A percentile compares a stretch with the other conserved stretches of the same genome.
phyloP scores from a whole-genome alignment of 2,113 vertebrate species.

The Corydoras sp. region DNA sequence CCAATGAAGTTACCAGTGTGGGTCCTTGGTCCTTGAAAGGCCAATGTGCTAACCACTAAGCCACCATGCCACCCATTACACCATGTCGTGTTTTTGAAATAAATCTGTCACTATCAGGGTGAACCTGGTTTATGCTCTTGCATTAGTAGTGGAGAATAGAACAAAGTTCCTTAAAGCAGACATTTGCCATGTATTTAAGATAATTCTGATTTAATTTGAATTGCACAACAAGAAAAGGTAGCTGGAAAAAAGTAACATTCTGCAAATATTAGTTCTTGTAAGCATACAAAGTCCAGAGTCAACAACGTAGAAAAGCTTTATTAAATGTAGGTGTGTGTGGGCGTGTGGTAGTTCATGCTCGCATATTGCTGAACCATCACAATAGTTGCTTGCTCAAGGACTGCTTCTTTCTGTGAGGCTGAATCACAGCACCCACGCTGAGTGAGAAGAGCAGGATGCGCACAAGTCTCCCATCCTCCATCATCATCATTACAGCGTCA shows the following conservation, averaged over 20 bases:
- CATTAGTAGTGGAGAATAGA: too few species aligned
- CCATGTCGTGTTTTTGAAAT: too few species aligned
- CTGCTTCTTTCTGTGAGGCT: slow-evolving; percentile 56
- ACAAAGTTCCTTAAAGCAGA: too few species aligned
- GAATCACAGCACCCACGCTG: slow-evolving; percentile 63
- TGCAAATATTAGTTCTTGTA: slow-evolving; percentile 13
- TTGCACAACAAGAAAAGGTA: background rate
- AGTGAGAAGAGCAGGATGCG: slow-evolving; percentile 48
- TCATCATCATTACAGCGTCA: slow-evolving; percentile 31
- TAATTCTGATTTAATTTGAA: too few species aligned
- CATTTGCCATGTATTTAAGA: background rate
- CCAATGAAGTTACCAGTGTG: too few species aligned
- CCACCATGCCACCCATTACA: too few species aligned
- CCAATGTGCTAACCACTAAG: too few species aligned
- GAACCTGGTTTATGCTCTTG: too few species aligned
- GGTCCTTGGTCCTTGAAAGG: too few species aligned
- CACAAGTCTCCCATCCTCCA: slow-evolving; percentile 25
- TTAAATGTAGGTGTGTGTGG: slow-evolving; percentile 24
- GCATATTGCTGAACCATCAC: slow-evolving; percentile 43
- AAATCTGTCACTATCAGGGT: too few species aligned
- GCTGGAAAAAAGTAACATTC: too few species aligned
- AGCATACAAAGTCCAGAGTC: background rate
- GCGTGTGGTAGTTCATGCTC: slow-evolving; percentile 33
- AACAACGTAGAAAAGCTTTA: slow-evolving; percentile 2
- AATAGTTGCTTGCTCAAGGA: slow-evolving; percentile 59